Base-by-base conservation (phyloP, 2,888 invertebrate genomes). In the Idaea aversata region DNA sequence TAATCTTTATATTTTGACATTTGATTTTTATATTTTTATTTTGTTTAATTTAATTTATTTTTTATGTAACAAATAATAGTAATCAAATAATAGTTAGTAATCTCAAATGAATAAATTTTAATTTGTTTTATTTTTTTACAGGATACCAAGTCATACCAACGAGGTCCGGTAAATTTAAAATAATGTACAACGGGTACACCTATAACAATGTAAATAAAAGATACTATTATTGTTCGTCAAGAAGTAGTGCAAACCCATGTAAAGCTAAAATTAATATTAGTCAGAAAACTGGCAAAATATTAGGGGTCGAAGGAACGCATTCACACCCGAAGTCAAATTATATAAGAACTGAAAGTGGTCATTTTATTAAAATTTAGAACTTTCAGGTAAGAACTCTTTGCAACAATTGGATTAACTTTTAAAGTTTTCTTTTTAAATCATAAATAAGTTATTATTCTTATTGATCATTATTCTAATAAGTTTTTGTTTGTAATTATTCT, bases 211-310 rank as follows among this genome's bases (percentile, higher is more conserved):
- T 68, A 63, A 80, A 74, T 3, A 25, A 25, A 25, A 68, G 72
- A 5, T 73, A 75, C 15, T 82, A 72, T 65, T 77, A 79, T 59
- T 82, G 81, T 65, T 80, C 81, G 0, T 68, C 72, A 13, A 47
- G 47, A 13, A 47, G 13, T 47, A 47, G 7, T 47, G 10, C 47
- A 7, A 10, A 3, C 4, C 47, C 47, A 13, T 47, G 47, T 10
- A 47, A 47, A 47, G 47, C 47, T 6, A 47, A 47, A 47, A 7
- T 47, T 4, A 47, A 13, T 13, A 47, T 47, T 47, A 13, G 7
- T 13, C 7, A 7, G 10, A 47, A 47, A 47, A 7, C 13, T 47
- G 47, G 47, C 47, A 5, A 3, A 7, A 10, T 47, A 10, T 10
- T 47, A 47, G 47, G 13, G 4, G 47, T 13, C 13, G 10, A 47